Conservation (phyloP, 1,140 invertebrate species). For the Phenacoccus solenopsis region DNA sequence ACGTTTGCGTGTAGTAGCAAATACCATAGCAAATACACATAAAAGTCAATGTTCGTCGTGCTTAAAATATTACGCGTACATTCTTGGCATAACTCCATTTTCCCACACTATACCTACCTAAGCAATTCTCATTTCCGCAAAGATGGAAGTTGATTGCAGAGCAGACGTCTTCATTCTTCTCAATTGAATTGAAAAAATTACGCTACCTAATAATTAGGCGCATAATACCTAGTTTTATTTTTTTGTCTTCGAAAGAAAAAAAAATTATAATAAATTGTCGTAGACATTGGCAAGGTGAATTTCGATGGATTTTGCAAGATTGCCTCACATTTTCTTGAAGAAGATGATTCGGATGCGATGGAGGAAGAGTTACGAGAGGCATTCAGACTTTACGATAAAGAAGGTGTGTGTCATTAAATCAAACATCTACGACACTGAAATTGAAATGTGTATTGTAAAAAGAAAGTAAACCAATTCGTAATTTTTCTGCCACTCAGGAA, state of each 20-base stretch:
- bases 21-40: background rate
- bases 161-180: background rate
- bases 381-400: slow-evolving; percentile 58
- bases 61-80: background rate
- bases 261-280: too few relatives aligned
- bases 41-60: background rate
- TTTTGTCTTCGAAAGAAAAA: too few relatives aligned
- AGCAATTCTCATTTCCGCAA: background rate
- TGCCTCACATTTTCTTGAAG: slow-evolving; percentile 76
- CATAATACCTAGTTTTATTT: too few relatives aligned
- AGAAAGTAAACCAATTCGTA: too few relatives aligned
- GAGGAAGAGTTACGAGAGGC: slow-evolving; percentile 90
- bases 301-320: slow-evolving; percentile 87
- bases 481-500: too few relatives aligned
- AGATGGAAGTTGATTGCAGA: too few relatives aligned
- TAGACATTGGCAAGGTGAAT: slow-evolving; percentile 73
- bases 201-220: too few relatives aligned
- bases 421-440: too few relatives aligned
- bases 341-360: slow-evolving; percentile 84
- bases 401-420: too few relatives aligned
- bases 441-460: too few relatives aligned
- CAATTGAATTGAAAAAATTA: too few relatives aligned
- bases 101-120: background rate
- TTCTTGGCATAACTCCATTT: background rate
- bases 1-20: background rate